Percentiles rank a stretch among this genome's conserved stretches.
These are phyloP conservation scores for Notothenia rossii DNA, from an alignment of 2,113 vertebrate species.

Conservation along the genomic window DNA sequence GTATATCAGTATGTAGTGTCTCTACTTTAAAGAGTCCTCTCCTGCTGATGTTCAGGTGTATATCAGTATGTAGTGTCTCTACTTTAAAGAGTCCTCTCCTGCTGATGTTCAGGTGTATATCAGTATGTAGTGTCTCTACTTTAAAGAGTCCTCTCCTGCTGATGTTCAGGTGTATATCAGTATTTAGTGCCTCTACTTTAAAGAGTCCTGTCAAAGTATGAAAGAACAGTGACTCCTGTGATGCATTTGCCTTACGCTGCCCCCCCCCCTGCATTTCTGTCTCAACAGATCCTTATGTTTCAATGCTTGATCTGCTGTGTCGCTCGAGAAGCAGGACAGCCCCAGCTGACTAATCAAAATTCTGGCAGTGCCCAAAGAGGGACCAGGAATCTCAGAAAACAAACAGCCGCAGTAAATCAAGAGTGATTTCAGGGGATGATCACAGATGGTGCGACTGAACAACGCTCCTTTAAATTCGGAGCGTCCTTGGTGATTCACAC, in stretches of 20 bases:
- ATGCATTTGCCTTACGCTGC: conserved; percentile 6
- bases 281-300: conserved; percentile 36
- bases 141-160: too few species aligned
- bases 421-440: conserved; percentile 75
- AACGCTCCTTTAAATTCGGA: conserved; percentile 49
- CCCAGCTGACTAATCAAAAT: conserved; percentile 73
- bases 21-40: too few species aligned
- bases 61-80: too few species aligned
- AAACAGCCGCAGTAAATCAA: conserved; percentile 72
- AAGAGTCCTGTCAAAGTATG: conserved; percentile 21
- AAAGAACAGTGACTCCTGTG: conserved; percentile 1
- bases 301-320: conserved; percentile 35
- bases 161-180: too few species aligned
- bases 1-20: too few species aligned
- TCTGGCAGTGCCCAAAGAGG: conserved; percentile 52
- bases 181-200: too few species aligned
- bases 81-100: too few species aligned
- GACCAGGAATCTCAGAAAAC: conserved; percentile 46
- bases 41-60: too few species aligned
- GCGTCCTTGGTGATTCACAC: conserved; percentile 47
- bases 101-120: too few species aligned
- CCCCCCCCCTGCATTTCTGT: not conserved
- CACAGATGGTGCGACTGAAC: conserved; percentile 72
- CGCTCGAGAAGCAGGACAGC: conserved; percentile 55
- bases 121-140: too few species aligned